Percentiles rank a stretch among this genome's conserved stretches.
Conservation (phyloP, 2,113 vertebrate species). For the Nothobranchius furzeri region DNA sequence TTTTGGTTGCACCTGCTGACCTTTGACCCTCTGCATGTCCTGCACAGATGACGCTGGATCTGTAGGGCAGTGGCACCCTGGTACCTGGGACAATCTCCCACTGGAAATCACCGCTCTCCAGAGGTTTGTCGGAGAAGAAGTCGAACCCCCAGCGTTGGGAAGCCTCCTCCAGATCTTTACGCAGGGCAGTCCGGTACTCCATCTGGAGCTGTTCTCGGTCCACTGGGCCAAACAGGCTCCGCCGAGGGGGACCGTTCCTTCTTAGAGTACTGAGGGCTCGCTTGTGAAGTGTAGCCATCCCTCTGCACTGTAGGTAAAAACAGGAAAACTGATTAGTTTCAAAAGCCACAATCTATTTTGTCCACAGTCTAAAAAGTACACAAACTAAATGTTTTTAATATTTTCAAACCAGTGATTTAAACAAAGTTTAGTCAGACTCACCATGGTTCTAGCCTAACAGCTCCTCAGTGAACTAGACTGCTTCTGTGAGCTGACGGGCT, state of each 20-base stretch:
- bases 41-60: conserved; percentile 16
- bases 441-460: conserved; percentile 40
- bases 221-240: conserved; percentile 88
- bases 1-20: conserved; percentile 1
- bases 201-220: conserved; percentile 83
- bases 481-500: background rate
- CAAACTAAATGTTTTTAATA: too few relatives aligned
- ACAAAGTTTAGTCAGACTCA: conserved; percentile 25
- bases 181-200: conserved; percentile 74
- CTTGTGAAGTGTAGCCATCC: conserved; percentile 71
- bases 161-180: conserved; percentile 81
- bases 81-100: conserved; percentile 83
- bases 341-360: background rate
- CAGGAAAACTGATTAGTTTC: conserved; percentile 5
- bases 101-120: conserved; percentile 79
- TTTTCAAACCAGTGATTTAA: too few relatives aligned
- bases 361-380: too few relatives aligned
- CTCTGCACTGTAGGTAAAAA: conserved; percentile 62
- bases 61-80: conserved; percentile 75
- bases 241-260: conserved; percentile 71
- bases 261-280: conserved; percentile 35
- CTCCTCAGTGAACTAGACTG: conserved; percentile 16
- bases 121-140: conserved; percentile 84
- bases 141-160: conserved; percentile 88
- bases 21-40: background rate